phyloP scores from a whole-genome alignment of 2,113 vertebrate genomes.

The Dermatemys mawii region DNA sequence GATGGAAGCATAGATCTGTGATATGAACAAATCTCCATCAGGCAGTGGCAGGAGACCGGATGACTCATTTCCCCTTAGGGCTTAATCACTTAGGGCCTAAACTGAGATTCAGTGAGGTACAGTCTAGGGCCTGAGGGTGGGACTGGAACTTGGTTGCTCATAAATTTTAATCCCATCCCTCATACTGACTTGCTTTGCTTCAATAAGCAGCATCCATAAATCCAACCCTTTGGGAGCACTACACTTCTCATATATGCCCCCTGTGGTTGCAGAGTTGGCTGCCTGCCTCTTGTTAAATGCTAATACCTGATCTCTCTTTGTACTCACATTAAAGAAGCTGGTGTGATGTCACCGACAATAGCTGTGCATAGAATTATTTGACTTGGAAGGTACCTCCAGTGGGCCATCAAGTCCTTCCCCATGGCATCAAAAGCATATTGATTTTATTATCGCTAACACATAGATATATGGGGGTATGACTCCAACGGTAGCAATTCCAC shows the following conservation, averaged over 20 bases:
- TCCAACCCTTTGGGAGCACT: neutral
- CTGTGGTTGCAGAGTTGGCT: neutral
- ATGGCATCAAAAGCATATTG: neutral
- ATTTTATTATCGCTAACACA: constrained; percentile 8
- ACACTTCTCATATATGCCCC: neutral
- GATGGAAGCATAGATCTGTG: neutral
- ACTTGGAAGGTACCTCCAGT: neutral
- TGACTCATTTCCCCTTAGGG: neutral
- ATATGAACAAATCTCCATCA: neutral
- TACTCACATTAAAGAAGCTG: constrained; percentile 21
- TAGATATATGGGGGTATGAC: constrained; percentile 14
- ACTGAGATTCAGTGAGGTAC: neutral
- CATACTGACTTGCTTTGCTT: neutral
- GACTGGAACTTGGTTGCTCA: neutral
- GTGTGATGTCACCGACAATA: neutral
- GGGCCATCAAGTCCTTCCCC: constrained; percentile 10
- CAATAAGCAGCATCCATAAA: neutral
- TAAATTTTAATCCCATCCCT: neutral
- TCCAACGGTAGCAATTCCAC: constrained; percentile 35
- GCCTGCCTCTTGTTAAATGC: neutral
- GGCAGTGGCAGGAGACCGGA: neutral
- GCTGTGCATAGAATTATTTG: constrained; percentile 30
- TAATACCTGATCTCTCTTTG: neutral
- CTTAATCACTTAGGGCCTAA: neutral
- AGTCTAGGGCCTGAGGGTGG: neutral